A percentile compares a stretch with the other conserved stretches of the same genome.
Conservation (phyloP, 64 coral and sea anemone genomes). For the Stichodactyla helianthus region DNA sequence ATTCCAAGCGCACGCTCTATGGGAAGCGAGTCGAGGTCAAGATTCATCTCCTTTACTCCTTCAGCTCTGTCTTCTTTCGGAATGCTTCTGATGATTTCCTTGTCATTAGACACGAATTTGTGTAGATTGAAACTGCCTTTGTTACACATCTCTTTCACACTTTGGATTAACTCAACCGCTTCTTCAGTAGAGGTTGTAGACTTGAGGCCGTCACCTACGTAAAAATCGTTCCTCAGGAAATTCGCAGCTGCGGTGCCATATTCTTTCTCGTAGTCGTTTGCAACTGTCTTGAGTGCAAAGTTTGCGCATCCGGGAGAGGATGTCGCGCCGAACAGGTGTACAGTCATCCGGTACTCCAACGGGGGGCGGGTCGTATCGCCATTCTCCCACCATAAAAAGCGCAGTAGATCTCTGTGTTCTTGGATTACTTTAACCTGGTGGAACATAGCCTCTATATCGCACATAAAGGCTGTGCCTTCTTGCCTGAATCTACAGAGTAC, state of each 20-base stretch:
- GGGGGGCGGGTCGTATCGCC: background rate
- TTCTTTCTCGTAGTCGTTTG: constrained; percentile 29
- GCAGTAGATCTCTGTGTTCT: constrained; percentile 14
- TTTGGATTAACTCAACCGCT: constrained; percentile 1
- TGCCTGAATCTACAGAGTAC: background rate
- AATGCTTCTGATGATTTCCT: background rate
- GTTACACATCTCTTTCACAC: constrained; percentile 6
- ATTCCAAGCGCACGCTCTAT: constrained; percentile 9
- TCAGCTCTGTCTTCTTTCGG: constrained; percentile 1
- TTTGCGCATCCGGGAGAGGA: constrained; percentile 46
- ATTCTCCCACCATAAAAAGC: constrained; percentile 31
- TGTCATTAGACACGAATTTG: constrained; percentile 36
- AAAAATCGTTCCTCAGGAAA: constrained; percentile 37
- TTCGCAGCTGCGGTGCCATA: constrained; percentile 15
- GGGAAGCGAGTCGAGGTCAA: background rate
- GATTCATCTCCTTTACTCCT: background rate
- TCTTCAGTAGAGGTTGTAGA: background rate
- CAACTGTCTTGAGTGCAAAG: constrained; percentile 22
- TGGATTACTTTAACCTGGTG: constrained; percentile 28
- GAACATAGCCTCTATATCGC: background rate
- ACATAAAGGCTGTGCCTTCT: background rate
- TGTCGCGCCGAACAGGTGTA: constrained; percentile 38
- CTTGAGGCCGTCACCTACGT: constrained; percentile 32
- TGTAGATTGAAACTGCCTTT: constrained; percentile 23
- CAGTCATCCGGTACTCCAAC: constrained; percentile 22